Percentiles rank a stretch among this genome's conserved stretches.
These are phyloP conservation scores for Symphodus melops DNA, from an alignment of 2,113 vertebrate species.

Conservation along the genomic window DNA sequence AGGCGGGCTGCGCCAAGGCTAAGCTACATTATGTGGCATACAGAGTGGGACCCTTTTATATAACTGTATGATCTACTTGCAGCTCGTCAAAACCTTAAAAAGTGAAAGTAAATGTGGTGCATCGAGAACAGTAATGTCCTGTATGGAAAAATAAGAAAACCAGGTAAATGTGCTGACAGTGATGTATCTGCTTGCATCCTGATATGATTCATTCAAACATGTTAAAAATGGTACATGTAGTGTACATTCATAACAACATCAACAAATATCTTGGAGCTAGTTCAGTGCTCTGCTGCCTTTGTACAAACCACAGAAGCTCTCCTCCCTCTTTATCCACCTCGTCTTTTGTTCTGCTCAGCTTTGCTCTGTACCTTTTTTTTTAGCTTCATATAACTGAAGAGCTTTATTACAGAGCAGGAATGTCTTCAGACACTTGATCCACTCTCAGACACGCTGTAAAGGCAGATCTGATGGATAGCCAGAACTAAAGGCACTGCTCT, in stretches of 20 bases:
- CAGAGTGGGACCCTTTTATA: neutral
- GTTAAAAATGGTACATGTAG: neutral
- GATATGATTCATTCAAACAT: too few relatives aligned
- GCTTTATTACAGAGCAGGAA: constrained; percentile 48
- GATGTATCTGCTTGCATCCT: too few relatives aligned
- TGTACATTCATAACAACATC: neutral
- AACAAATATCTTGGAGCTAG: neutral
- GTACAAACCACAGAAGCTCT: neutral
- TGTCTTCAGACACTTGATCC: constrained; percentile 46
- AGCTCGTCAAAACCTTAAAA: neutral
- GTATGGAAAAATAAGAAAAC: too few relatives aligned
- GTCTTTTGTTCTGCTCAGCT: constrained; percentile 4
- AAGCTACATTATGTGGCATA: neutral
- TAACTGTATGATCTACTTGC: neutral
- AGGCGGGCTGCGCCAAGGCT: neutral
- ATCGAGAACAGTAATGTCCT: too few relatives aligned
- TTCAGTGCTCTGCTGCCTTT: neutral
- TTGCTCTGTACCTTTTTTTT: neutral
- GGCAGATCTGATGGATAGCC: constrained; percentile 37
- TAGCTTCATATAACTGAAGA: constrained; percentile 20
- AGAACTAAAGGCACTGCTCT: constrained; percentile 28
- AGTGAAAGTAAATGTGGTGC: too few relatives aligned
- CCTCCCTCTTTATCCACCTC: neutral
- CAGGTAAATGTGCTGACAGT: too few relatives aligned
- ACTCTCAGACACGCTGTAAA: constrained; percentile 10